phyloP scores from a whole-genome alignment of 2,888 invertebrate genomes.

The Plagiodera versicolora region DNA sequence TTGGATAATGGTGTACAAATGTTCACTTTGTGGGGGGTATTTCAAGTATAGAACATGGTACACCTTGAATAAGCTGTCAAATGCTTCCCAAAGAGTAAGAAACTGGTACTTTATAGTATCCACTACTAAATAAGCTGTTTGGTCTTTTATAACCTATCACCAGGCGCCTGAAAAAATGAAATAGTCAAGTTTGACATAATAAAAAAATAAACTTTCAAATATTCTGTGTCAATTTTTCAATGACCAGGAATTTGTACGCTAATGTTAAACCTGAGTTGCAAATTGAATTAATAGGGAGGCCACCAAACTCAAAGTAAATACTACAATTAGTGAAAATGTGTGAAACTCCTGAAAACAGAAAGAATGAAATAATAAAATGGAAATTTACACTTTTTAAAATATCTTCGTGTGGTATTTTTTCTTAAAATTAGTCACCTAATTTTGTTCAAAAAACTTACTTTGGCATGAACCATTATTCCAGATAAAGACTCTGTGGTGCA shows the following conservation, averaged over 20 bases:
- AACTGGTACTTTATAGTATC: background rate
- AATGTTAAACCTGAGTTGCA: background rate
- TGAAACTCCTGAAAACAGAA: background rate
- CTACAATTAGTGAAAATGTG: background rate
- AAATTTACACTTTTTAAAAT: background rate
- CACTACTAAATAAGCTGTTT: background rate
- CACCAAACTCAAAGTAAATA: slow-evolving; percentile 1
- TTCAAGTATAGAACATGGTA: background rate
- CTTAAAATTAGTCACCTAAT: background rate
- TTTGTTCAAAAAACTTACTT: background rate
- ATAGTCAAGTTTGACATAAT: background rate
- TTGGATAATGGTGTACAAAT: background rate
- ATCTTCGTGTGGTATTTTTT: background rate
- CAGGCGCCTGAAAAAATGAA: background rate
- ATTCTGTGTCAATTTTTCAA: background rate
- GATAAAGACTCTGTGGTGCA: background rate
- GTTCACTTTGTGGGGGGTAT: background rate
- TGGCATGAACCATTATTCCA: background rate
- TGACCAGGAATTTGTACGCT: background rate
- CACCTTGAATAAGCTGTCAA: background rate
- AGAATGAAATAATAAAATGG: background rate
- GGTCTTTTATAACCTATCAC: too few species aligned
- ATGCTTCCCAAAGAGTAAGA: background rate
- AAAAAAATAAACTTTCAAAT: background rate
- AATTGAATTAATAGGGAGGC: background rate